A percentile compares a stretch with the other conserved stretches of the same genome.
phyloP scores from a whole-genome alignment of 2,797 vertebrate genomes.

The Natrix natrix region DNA sequence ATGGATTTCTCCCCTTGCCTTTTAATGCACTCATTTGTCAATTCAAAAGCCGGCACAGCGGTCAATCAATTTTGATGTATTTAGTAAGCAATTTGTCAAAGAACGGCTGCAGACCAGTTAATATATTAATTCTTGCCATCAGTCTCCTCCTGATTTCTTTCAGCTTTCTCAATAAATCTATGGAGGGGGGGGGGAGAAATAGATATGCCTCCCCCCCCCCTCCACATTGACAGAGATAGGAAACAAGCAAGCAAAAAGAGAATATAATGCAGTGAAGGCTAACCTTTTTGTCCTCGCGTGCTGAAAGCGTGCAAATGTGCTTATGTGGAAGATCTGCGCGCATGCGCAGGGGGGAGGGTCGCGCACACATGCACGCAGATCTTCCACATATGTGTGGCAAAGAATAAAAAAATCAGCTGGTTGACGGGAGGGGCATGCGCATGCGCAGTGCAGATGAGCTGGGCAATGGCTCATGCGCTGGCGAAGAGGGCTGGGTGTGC shows the following conservation, averaged over 20 bases:
- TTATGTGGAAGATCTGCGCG: too few relatives aligned
- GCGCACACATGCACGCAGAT: too few relatives aligned
- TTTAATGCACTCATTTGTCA: slow-evolving; percentile 81
- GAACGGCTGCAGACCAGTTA: slow-evolving; percentile 74
- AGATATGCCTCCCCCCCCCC: background rate
- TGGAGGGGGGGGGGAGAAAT: background rate
- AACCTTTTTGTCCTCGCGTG: too few relatives aligned
- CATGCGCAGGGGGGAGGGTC: too few relatives aligned
- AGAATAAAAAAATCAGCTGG: too few relatives aligned
- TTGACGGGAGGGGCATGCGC: too few relatives aligned
- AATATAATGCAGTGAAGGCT: background rate
- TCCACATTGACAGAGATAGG: background rate
- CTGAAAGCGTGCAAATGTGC: too few relatives aligned
- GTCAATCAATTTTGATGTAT: slow-evolving; percentile 82
- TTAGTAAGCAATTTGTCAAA: slow-evolving; percentile 83
- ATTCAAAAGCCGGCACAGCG: slow-evolving; percentile 73
- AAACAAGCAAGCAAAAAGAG: background rate
- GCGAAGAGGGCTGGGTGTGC: too few relatives aligned
- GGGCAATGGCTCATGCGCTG: too few relatives aligned
- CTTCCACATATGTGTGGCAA: too few relatives aligned
- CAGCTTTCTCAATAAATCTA: slow-evolving; percentile 55
- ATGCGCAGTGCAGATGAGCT: too few relatives aligned
- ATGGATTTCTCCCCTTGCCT: slow-evolving; percentile 78
- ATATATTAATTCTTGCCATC: slow-evolving; percentile 79
- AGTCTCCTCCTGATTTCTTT: slow-evolving; percentile 64